Percentiles rank a stretch among this genome's conserved stretches.
Evolutionary conservation across 2,797 vertebrate genomes (phyloP).

Genomic region (Anisognathus igniventris): DNA sequence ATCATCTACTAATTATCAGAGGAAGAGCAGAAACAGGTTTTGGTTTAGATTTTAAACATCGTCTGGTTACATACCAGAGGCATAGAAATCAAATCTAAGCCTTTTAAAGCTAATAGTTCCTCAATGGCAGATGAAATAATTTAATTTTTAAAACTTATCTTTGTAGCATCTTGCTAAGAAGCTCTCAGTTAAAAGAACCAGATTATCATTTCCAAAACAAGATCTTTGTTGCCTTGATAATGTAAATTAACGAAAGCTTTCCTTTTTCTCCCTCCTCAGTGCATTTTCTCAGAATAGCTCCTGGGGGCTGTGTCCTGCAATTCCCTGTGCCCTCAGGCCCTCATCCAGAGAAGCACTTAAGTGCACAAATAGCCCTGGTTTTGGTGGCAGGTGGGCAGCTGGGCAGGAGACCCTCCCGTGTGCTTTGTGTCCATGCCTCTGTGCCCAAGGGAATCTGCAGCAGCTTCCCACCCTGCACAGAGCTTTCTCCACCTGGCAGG

Average conservation of each 20-base stretch:
- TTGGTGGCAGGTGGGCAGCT: neutral
- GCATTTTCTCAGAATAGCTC: neutral
- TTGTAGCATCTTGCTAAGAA: neutral
- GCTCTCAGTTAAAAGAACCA: neutral
- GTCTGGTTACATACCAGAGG: neutral
- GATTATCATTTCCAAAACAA: neutral
- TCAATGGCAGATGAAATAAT: neutral
- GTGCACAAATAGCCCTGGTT: neutral
- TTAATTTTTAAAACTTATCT: neutral
- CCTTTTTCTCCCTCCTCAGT: neutral
- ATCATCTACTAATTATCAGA: neutral
- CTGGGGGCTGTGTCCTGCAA: neutral
- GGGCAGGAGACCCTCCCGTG: neutral
- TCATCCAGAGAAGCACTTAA: neutral
- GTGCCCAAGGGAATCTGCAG: neutral
- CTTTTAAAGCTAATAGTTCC: neutral
- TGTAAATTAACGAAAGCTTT: neutral
- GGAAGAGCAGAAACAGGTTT: neutral
- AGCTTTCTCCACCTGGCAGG: neutral
- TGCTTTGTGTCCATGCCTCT: rapidly evolving
- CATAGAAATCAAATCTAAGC: neutral
- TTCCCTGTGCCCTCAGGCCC: neutral
- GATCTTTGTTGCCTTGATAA: neutral
- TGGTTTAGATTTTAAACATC: neutral
- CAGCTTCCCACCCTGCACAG: neutral